Percentiles rank a stretch among this genome's conserved stretches.
Conservation (phyloP, 2,797 vertebrate genomes). For the Sphaeramia orbicularis region DNA sequence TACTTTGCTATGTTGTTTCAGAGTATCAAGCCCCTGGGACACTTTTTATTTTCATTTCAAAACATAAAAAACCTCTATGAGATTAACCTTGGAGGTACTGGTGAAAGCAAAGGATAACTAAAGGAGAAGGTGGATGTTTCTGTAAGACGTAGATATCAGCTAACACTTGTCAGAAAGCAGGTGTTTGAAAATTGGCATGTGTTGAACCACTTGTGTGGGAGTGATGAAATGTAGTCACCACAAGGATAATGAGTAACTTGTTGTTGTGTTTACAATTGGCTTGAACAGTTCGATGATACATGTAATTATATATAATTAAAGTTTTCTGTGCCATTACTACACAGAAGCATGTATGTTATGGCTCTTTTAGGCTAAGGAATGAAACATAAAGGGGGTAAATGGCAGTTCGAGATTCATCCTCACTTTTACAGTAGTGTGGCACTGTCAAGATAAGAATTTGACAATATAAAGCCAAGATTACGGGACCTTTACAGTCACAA, state of each 20-base stretch:
- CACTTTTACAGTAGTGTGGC: conserved; percentile 5
- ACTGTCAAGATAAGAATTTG: conserved; percentile 46
- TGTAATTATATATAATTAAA: too few species aligned
- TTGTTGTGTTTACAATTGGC: neutral
- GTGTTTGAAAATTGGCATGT: neutral
- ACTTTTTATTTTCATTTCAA: neutral
- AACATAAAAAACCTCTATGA: neutral
- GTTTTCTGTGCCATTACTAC: too few species aligned
- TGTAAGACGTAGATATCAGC: neutral
- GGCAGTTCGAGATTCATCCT: neutral
- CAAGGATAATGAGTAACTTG: neutral
- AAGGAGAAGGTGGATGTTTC: neutral
- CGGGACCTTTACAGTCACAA: conserved; percentile 67
- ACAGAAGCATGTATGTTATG: too few species aligned
- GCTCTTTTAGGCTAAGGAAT: neutral
- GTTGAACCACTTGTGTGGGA: neutral
- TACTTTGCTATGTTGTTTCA: neutral
- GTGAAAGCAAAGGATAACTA: neutral
- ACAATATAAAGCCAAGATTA: conserved; percentile 49
- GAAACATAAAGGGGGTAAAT: neutral
- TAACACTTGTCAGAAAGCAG: neutral
- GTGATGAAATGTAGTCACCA: neutral
- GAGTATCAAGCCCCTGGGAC: neutral
- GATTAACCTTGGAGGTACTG: neutral
- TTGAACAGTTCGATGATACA: neutral